These are phyloP conservation scores for Malurus melanocephalus DNA, from an alignment of 2,113 vertebrate species.

Conservation along the genomic window DNA sequence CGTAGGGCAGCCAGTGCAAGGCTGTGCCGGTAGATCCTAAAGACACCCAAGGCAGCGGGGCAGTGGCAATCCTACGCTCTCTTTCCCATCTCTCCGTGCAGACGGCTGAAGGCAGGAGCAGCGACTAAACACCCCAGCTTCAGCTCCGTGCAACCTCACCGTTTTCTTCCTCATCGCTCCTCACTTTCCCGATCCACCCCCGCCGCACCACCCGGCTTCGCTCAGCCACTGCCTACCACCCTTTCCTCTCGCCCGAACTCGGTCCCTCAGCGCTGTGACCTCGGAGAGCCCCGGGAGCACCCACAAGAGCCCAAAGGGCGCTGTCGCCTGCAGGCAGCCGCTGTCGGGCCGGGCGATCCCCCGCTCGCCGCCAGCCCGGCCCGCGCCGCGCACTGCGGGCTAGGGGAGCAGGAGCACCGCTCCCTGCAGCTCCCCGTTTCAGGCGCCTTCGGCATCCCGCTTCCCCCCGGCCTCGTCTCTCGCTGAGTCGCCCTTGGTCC, in stretches of 20 bases:
- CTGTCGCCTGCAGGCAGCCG: neutral
- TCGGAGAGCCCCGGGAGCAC: neutral
- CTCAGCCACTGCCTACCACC: rapidly evolving
- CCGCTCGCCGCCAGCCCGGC: no score
- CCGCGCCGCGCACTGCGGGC: neutral
- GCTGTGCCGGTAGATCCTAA: rapidly evolving
- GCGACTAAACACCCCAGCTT: neutral
- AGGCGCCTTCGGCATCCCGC: neutral
- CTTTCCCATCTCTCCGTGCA: rapidly evolving
- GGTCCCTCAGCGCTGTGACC: neutral
- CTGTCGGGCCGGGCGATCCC: no score
- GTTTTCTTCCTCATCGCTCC: neutral
- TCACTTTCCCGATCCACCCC: rapidly evolving
- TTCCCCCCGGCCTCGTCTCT: neutral
- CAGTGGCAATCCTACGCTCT: rapidly evolving
- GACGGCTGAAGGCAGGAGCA: no score
- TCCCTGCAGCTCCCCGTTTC: rapidly evolving
- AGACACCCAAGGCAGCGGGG: rapidly evolving
- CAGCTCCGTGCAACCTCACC: neutral
- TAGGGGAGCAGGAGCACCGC: no score
- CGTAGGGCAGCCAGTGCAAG: rapidly evolving
- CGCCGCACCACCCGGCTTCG: neutral
- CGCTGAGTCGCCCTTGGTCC: neutral
- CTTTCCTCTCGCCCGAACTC: rapidly evolving
- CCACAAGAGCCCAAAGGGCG: rapidly evolving